Evolutionary conservation across 1,140 invertebrate genomes (phyloP).

Genomic region (Meloidogyne floridensis): DNA sequence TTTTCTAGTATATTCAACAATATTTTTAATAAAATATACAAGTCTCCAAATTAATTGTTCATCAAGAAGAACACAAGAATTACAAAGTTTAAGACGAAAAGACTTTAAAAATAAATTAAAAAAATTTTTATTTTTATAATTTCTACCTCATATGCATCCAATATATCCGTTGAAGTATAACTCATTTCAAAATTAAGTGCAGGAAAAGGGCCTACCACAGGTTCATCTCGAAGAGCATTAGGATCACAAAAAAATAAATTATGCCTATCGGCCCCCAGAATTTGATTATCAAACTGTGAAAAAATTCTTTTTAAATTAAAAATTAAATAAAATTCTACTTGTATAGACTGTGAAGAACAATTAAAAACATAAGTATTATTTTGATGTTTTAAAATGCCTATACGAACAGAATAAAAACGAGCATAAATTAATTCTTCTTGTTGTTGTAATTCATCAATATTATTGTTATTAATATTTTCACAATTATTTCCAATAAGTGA

Average conservation of each 20-base stretch:
- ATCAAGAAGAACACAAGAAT: slow-evolving; percentile 82
- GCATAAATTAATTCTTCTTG: slow-evolving; percentile 84
- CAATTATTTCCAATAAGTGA: slow-evolving; percentile 76
- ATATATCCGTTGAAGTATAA: slow-evolving; percentile 57
- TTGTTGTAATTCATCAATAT: slow-evolving; percentile 59
- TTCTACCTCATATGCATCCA: slow-evolving; percentile 60
- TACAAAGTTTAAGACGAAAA: slow-evolving; percentile 79
- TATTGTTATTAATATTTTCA: neutral
- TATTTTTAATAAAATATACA: slow-evolving; percentile 72
- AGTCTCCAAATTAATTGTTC: slow-evolving; percentile 84
- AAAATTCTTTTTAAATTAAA: slow-evolving; percentile 25
- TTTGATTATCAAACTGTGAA: slow-evolving; percentile 78
- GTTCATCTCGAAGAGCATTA: slow-evolving; percentile 12
- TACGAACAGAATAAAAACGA: slow-evolving; percentile 68
- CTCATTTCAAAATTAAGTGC: slow-evolving; percentile 61
- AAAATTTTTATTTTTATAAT: too few species aligned
- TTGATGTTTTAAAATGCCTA: slow-evolving; percentile 73
- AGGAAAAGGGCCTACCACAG: slow-evolving; percentile 25
- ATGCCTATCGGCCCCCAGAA: slow-evolving; percentile 78
- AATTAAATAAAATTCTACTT: slow-evolving; percentile 67
- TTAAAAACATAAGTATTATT: neutral
- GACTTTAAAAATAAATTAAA: slow-evolving; percentile 70
- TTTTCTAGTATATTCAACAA: slow-evolving; percentile 46
- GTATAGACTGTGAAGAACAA: slow-evolving; percentile 72
- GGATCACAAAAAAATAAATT: slow-evolving; percentile 77